Percentiles rank a stretch among this genome's conserved stretches.
These are phyloP conservation scores for Leptopilina myrica DNA, from an alignment of 2,888 invertebrate species.

Conservation along the genomic window DNA sequence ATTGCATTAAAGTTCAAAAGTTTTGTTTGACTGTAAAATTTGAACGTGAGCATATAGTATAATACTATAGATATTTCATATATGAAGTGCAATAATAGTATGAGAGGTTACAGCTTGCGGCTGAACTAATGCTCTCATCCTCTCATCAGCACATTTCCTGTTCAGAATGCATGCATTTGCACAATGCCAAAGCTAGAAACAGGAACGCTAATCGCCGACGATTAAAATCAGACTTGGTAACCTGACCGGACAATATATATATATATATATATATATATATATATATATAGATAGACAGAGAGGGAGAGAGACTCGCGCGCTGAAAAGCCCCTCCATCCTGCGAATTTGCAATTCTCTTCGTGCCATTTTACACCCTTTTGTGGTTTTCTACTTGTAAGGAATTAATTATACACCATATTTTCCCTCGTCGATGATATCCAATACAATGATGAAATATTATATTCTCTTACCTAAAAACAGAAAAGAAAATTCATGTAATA, in stretches of 20 bases:
- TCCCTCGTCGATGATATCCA: no score
- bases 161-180: conserved; percentile 19
- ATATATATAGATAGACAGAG: no score
- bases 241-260: conserved; percentile 29
- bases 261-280: no score
- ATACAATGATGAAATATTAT: no score
- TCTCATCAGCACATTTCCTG: conserved; percentile 30
- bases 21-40: no score
- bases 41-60: no score
- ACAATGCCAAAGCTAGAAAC: conserved; percentile 28
- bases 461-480: no score
- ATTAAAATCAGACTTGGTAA: conserved; percentile 26
- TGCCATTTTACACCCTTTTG: conserved; percentile 15
- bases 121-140: conserved; percentile 22
- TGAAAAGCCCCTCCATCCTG: not conserved
- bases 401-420: conserved; percentile 16
- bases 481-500: no score
- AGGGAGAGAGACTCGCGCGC: no score
- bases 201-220: conserved; percentile 30
- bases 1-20: no score
- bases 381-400: conserved; percentile 27
- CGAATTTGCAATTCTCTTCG: conserved; percentile 27
- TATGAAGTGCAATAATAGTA: no score
- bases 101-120: conserved; percentile 4
- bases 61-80: no score